phyloP scores from a whole-genome alignment of 2,797 vertebrate species.

The Gobio occitaniae region DNA sequence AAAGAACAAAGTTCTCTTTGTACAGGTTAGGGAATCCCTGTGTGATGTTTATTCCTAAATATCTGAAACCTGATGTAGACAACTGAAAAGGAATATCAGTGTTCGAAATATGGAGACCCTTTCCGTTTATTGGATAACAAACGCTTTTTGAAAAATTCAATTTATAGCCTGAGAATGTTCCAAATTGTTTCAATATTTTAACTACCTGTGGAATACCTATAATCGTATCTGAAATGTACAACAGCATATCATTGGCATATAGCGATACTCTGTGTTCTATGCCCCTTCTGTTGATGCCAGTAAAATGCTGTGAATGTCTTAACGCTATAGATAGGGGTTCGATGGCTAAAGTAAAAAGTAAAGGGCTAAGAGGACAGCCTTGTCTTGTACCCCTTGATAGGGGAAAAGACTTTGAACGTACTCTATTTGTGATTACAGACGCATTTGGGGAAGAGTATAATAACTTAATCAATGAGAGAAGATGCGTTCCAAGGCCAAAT shows the following conservation, averaged over 20 bases:
- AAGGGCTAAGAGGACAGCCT: background rate
- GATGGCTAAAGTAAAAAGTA: background rate
- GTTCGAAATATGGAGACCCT: background rate
- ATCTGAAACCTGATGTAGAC: background rate
- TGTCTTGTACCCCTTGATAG: background rate
- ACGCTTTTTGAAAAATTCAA: background rate
- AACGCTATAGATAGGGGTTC: background rate
- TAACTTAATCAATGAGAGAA: background rate
- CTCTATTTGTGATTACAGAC: background rate
- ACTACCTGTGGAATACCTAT: background rate
- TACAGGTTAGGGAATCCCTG: no score
- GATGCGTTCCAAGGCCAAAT: background rate
- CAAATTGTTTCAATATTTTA: background rate
- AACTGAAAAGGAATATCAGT: background rate
- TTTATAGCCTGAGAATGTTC: background rate
- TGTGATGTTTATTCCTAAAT: no score
- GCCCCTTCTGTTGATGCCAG: background rate
- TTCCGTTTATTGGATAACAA: background rate
- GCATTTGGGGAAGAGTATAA: background rate
- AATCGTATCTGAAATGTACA: background rate
- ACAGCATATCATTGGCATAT: background rate
- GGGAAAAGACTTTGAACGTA: background rate
- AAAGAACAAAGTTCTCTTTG: no score
- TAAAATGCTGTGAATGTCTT: background rate
- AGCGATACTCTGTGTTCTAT: background rate